Conservation (phyloP, 2,797 vertebrate genomes). For the Dendrocincla tyrannina region DNA sequence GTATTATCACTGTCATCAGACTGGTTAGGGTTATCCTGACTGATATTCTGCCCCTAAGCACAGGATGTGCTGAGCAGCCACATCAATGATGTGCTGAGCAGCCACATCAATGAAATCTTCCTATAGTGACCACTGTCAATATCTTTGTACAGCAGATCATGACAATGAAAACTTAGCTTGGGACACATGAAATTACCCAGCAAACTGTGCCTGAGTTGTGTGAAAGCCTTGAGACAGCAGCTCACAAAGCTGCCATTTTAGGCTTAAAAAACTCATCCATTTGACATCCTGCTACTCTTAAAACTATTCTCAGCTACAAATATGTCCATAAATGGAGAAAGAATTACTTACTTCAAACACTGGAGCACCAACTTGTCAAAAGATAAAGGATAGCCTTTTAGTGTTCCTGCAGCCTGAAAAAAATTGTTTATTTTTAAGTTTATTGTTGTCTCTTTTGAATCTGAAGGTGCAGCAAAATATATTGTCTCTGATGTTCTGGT, state of each 20-base stretch:
- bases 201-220: background rate
- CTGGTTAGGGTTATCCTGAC: background rate
- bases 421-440: background rate
- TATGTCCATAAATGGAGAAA: background rate
- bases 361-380: background rate
- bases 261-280: background rate
- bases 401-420: background rate
- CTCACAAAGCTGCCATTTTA: background rate
- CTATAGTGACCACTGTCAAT: rapidly evolving
- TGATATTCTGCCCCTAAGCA: background rate
- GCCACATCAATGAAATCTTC: background rate
- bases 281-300: background rate
- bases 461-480: background rate
- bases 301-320: background rate
- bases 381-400: background rate
- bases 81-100: background rate
- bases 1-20: background rate
- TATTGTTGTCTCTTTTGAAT: background rate
- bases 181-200: background rate
- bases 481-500: background rate
- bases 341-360: background rate
- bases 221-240: background rate
- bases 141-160: background rate
- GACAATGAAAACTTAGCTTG: background rate
- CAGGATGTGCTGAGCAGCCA: background rate